phyloP scores from a whole-genome alignment of 2,888 invertebrate species.

The Autographa gamma region DNA sequence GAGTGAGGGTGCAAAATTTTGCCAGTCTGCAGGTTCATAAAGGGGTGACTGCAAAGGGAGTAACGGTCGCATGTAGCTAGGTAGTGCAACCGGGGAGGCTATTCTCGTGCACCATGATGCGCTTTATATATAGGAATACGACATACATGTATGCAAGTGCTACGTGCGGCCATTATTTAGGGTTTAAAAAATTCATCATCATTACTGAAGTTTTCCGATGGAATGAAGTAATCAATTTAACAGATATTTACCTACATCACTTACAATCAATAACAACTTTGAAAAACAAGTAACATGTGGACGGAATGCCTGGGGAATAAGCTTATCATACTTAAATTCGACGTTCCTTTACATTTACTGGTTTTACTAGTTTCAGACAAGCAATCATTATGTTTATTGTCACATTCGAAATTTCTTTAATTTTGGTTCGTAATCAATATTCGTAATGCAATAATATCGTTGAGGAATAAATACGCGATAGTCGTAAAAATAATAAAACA shows the following conservation, averaged over 20 bases:
- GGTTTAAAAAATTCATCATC: not conserved
- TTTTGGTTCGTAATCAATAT: not conserved
- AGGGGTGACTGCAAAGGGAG: not conserved
- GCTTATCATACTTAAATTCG: not conserved
- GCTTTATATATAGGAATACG: not conserved
- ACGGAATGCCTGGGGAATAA: too few relatives aligned
- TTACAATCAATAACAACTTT: too few relatives aligned
- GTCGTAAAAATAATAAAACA: slow-evolving; percentile 25
- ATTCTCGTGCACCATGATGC: not conserved
- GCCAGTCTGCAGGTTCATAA: not conserved
- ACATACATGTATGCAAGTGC: not conserved
- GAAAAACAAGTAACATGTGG: too few relatives aligned
- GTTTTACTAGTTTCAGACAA: not conserved
- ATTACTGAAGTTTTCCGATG: too few relatives aligned
- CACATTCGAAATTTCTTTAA: not conserved
- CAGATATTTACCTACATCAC: too few relatives aligned
- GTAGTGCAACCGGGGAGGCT: not conserved
- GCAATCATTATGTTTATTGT: not conserved
- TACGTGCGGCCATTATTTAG: not conserved
- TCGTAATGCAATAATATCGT: too few relatives aligned
- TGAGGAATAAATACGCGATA: slow-evolving; percentile 8
- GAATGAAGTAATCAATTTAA: too few relatives aligned
- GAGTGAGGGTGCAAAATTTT: not conserved
- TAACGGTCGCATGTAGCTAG: not conserved
- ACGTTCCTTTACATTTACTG: not conserved